A percentile compares a stretch with the other conserved stretches of the same genome.
These are phyloP conservation scores for Pandemis cinnamomeana DNA, from an alignment of 2,888 invertebrate species.

Conservation along the genomic window DNA sequence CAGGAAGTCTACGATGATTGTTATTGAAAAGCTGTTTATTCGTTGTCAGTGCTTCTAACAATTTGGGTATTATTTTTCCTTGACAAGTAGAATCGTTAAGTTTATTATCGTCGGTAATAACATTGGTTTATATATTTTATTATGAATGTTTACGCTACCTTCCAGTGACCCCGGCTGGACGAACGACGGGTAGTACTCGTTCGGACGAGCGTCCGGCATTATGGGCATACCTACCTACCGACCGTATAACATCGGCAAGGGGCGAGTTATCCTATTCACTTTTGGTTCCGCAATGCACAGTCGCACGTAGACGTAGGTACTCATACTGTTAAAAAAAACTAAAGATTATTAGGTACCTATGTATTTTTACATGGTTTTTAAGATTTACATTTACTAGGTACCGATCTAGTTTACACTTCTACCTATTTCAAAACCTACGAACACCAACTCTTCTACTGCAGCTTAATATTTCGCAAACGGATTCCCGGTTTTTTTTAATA, in stretches of 20 bases:
- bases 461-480: no score
- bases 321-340: no score
- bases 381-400: no score
- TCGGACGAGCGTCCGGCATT: not conserved
- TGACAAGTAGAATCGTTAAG: slow-evolving; percentile 11
- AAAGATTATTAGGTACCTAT: no score
- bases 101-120: slow-evolving; percentile 11
- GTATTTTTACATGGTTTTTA: no score
- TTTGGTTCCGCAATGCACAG: not conserved
- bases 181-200: slow-evolving; percentile 10
- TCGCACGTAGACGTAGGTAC: no score
- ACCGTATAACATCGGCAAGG: not conserved
- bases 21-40: slow-evolving; percentile 3
- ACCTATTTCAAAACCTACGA: no score
- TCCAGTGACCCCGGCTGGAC: slow-evolving; percentile 28
- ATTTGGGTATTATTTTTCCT: not conserved
- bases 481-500: no score
- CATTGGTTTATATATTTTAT: slow-evolving; percentile 25
- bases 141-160: slow-evolving; percentile 37
- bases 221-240: not conserved
- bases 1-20: not conserved
- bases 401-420: no score
- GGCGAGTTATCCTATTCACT: not conserved
- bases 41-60: not conserved
- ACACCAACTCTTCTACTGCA: no score